Evolutionary conservation across 2,888 invertebrate genomes (phyloP).

Genomic region (Silvanus unidentatus): DNA sequence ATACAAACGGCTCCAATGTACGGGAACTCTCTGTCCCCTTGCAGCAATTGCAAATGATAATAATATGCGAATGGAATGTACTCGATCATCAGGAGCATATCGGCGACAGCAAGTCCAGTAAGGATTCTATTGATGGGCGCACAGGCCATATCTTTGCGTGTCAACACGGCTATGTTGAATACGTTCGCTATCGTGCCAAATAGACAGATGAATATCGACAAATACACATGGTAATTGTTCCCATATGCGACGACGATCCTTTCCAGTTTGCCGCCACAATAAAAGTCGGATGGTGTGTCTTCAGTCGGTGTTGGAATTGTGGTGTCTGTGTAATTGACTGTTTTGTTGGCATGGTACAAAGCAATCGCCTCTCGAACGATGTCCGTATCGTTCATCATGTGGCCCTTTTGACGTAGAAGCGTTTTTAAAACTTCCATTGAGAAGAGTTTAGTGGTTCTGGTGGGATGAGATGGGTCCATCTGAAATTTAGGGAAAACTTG

Average conservation of each 20-base stretch:
- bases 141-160: conserved; percentile 71
- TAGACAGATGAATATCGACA: conserved; percentile 75
- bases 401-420: no score
- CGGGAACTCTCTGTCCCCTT: conserved; percentile 60
- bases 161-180: conserved; percentile 80
- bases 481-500: no score
- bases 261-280: conserved; percentile 29
- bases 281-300: not conserved
- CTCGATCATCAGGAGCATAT: conserved; percentile 85
- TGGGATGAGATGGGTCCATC: no score
- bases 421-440: no score
- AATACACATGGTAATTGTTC: conserved; percentile 71
- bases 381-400: no score
- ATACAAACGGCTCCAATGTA: conserved; percentile 69
- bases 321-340: no score
- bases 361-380: no score
- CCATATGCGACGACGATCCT: conserved; percentile 58
- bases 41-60: conserved; percentile 56
- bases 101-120: conserved; percentile 79
- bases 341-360: no score
- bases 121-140: conserved; percentile 84
- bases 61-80: conserved; percentile 71
- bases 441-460: no score
- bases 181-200: conserved; percentile 84
- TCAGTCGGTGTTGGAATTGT: no score